Evolutionary conservation across 1,140 invertebrate species (phyloP), one percentile per base, ranked within the genome.

Genomic region (Bacillus rossius): DNA sequence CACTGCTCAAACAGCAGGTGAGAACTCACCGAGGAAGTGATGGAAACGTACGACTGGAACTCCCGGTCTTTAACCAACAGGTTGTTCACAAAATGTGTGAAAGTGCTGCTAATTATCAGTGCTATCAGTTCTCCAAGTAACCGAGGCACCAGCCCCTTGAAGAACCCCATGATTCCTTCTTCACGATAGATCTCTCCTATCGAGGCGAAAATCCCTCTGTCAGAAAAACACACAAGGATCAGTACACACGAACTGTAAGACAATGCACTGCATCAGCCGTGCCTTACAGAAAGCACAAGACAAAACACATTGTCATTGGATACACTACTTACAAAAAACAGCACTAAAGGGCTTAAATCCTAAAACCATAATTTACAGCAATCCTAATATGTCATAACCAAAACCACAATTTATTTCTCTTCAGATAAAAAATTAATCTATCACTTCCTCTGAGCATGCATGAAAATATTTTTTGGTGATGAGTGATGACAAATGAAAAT

Each of bases 151-250:
- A 95, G 69, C 38, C 92, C 92, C 64, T 84, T 79, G 73, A 91
- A 95, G 67, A 92, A 95, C 57, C 93, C 93, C 14, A 77, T 66
- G 43, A 95, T 78, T 25, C 92, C 92, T 70, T 93, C 87, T 65
- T 88, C 85, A 64, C 74, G 79, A 70, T 90, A 94, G 61, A 96
- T 87, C 67, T 91, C 86, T 40, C 75, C 71, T 60, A 94, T 75
- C 0, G 91, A 87, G 63, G 81, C 78, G 62, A 88, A 78, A 52
- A 92, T 66, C 20, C 86, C 81, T 66, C 86, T 89, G 67, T 58
- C 75, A 77, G 62, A 62, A 66, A 48, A 58, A 64, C 60, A 48
- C 55, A 61, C 22, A 20, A 60, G 43, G 10, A 13, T 10, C 37
- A 2, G 23, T 26, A n/a, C n/a, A 45, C 43, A 45, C n/a, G 43